phyloP scores from a whole-genome alignment of 2,113 vertebrate genomes.

The Typhlomys cinereus region DNA sequence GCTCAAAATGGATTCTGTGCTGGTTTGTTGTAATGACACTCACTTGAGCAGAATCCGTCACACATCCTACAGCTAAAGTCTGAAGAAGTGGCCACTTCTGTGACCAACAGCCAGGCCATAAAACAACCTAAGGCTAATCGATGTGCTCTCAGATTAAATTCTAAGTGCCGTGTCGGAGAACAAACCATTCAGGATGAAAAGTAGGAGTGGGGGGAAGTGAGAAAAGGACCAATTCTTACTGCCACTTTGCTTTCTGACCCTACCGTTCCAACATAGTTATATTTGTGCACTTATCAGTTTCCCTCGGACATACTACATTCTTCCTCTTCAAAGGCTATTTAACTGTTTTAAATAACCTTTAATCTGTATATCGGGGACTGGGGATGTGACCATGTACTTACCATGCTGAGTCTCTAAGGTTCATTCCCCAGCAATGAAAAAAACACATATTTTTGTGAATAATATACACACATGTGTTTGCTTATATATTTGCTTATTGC shows the following conservation, averaged over 20 bases:
- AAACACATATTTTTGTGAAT: neutral
- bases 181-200: neutral
- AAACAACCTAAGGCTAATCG: neutral
- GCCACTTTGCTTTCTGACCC: neutral
- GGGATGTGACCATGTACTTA: neutral
- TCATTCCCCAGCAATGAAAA: neutral
- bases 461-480: neutral
- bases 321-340: neutral
- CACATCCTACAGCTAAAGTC: neutral
- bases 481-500: neutral
- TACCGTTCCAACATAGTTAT: neutral
- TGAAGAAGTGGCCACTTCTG: neutral
- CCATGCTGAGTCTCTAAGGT: neutral
- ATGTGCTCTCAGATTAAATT: neutral
- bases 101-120: neutral
- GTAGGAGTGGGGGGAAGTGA: neutral
- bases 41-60: no score
- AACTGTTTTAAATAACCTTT: neutral
- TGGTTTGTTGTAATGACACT: slow-evolving; percentile 2
- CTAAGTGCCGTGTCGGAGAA: neutral
- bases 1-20: neutral
- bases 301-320: neutral
- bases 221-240: neutral
- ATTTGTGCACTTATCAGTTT: neutral
- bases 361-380: neutral